Evolutionary conservation across 2,113 vertebrate species (phyloP).

Genomic region (Raja brachyura): DNA sequence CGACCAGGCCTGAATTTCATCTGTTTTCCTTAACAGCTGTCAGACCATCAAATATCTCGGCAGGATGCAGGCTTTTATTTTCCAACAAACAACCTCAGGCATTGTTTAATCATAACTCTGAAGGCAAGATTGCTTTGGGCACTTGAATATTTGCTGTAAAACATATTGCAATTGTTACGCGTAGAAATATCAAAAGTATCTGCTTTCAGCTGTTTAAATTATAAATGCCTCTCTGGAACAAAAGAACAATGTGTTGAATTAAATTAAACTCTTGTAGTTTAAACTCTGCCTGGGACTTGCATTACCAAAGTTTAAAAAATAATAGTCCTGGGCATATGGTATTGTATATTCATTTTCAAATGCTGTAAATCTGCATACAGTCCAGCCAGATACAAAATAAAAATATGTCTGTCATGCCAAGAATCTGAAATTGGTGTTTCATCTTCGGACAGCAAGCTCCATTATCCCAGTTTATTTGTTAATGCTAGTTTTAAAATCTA

Average conservation of each 20-base stretch:
- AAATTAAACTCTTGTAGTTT: constrained; percentile 7
- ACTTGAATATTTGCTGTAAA: constrained; percentile 21
- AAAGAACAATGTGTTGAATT: background rate
- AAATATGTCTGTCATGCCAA: background rate
- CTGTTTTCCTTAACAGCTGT: background rate
- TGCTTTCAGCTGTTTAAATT: background rate
- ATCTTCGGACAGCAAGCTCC: background rate
- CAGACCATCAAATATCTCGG: constrained; percentile 21
- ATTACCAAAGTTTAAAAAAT: background rate
- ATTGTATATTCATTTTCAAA: background rate
- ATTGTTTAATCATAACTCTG: constrained; percentile 17
- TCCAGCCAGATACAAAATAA: background rate
- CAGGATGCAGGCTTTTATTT: background rate
- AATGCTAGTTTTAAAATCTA: background rate
- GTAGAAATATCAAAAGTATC: background rate
- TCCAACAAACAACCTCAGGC: background rate
- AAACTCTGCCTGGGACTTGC: too few species aligned
- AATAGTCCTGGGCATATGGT: background rate
- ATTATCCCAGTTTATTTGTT: background rate
- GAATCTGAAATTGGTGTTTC: background rate
- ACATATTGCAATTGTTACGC: constrained; percentile 14
- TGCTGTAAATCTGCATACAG: background rate
- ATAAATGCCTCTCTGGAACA: constrained; percentile 4
- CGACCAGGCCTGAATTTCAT: background rate
- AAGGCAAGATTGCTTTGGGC: background rate